These are phyloP conservation scores for Zaprionus camerounensis DNA, from an alignment of 1,140 invertebrate species.

Conservation along the genomic window DNA sequence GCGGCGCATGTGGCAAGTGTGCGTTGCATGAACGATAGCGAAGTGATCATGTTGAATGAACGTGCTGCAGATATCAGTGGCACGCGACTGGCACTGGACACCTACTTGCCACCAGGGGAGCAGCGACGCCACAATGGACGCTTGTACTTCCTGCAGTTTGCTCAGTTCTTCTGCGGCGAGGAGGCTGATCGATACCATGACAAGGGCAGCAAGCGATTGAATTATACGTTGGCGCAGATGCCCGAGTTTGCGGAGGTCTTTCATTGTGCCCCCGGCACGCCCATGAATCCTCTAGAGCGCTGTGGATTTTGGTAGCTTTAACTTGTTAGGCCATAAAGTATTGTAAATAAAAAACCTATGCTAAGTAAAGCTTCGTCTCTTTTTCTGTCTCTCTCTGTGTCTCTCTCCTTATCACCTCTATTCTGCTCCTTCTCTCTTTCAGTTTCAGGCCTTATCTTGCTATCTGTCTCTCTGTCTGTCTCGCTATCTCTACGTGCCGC, in stretches of 20 bases:
- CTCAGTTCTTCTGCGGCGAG: slow-evolving; percentile 77
- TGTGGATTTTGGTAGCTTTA: slow-evolving; percentile 91
- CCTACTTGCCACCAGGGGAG: slow-evolving; percentile 46
- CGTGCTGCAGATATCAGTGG: slow-evolving; percentile 72
- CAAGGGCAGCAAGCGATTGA: slow-evolving; percentile 90
- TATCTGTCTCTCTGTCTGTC: neutral
- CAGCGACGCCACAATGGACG: slow-evolving; percentile 34
- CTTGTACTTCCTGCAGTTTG: slow-evolving; percentile 74
- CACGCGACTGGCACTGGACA: slow-evolving; percentile 63
- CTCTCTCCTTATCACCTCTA: neutral
- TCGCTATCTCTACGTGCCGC: slow-evolving; percentile 3
- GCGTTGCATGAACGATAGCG: slow-evolving; percentile 54
- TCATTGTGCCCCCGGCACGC: slow-evolving; percentile 88
- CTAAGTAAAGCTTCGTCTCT: slow-evolving; percentile 27
- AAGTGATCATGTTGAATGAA: slow-evolving; percentile 51
- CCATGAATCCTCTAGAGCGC: slow-evolving; percentile 93
- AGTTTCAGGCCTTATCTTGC: neutral
- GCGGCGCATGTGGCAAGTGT: slow-evolving; percentile 34
- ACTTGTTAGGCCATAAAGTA: slow-evolving; percentile 65
- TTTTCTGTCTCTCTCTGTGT: neutral
- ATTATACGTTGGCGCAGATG: slow-evolving; percentile 93
- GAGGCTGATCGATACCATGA: slow-evolving; percentile 89
- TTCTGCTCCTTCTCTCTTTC: neutral
- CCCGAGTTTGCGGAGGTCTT: slow-evolving; percentile 91
- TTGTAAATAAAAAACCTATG: slow-evolving; percentile 67